These are phyloP conservation scores for Crotalus adamanteus DNA, from an alignment of 2,797 vertebrate species.

Conservation along the genomic window DNA sequence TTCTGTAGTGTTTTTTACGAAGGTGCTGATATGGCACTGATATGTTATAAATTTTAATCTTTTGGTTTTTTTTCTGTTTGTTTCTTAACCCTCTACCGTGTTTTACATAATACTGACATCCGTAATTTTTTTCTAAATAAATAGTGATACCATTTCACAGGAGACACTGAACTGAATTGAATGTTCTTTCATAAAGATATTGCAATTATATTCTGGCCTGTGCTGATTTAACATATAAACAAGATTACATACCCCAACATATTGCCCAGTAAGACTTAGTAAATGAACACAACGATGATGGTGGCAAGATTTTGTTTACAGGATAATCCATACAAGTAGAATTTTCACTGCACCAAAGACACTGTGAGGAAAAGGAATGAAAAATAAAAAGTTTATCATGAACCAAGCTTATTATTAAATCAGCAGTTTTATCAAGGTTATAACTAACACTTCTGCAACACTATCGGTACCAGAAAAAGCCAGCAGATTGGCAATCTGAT, in stretches of 20 bases:
- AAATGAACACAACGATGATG: slow-evolving; percentile 73
- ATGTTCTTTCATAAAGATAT: not conserved
- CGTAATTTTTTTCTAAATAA: not conserved
- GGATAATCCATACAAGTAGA: slow-evolving; percentile 82
- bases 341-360: slow-evolving; percentile 86
- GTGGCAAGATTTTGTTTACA: slow-evolving; percentile 79
- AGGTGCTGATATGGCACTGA: not conserved
- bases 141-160: not conserved
- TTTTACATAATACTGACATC: not conserved
- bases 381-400: slow-evolving; percentile 13
- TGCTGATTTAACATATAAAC: not conserved
- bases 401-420: not conserved
- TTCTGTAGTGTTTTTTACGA: not conserved
- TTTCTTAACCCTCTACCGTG: not conserved
- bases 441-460: not conserved
- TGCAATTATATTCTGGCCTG: not conserved
- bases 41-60: not conserved
- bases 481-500: not conserved
- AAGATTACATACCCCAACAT: slow-evolving; percentile 82
- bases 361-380: slow-evolving; percentile 70
- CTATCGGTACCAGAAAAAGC: not conserved
- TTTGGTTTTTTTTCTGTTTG: not conserved
- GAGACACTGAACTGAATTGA: not conserved
- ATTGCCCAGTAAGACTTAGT: slow-evolving; percentile 83
- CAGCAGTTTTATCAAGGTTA: not conserved